Evolutionary conservation across 2,797 vertebrate genomes (phyloP), one percentile per base, ranked within the genome.

Genomic region (Eleutherodactylus coqui): DNA sequence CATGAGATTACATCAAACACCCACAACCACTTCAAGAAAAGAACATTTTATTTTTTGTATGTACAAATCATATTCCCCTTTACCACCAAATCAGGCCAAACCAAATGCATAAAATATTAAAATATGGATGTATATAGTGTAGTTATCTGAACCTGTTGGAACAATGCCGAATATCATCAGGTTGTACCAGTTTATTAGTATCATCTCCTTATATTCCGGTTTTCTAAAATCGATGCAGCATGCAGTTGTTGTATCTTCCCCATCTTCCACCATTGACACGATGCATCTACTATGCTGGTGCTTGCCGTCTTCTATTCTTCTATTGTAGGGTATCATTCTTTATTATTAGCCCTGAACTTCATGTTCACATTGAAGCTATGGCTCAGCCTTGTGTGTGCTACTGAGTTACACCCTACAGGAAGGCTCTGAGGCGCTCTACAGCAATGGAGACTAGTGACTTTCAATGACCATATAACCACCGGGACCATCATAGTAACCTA

Each of bases 21-120:
- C 17, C 34, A 73, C 8, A 83, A 43, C 10, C 4, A 69, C n/a
- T 53, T 78, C 29, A 77, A 69, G 4, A 84, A 78, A 49, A 73
- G 51, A 75, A 60, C 19, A 69, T 10, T 87, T 87, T 87, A 87
- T 87, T 87, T 47, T 41, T n/a, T n/a, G n/a, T 75, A 84, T 79
- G 45, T 80, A 80, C 82, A 87, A n/a, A 67, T 38, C 41, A 43
- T 58, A 84, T 32, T 27, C 69, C 21, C 32, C 21, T 17, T 60
- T 29, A 16, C 29, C 34, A 75, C 78, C 53, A 51, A 67, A 58
- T 24, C 38, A 73, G 55, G 19, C 17, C 51, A 58, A 58, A 45
- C 29, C 34, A 80, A 17, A 38, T 41, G 16, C n/a, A 32, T 24
- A 34, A 32, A 32, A 7, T 21, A 13, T 21, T 60, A 53, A 16